Evolutionary conservation across 2,888 invertebrate species (phyloP).

Genomic region (Epirrhoe alternata): DNA sequence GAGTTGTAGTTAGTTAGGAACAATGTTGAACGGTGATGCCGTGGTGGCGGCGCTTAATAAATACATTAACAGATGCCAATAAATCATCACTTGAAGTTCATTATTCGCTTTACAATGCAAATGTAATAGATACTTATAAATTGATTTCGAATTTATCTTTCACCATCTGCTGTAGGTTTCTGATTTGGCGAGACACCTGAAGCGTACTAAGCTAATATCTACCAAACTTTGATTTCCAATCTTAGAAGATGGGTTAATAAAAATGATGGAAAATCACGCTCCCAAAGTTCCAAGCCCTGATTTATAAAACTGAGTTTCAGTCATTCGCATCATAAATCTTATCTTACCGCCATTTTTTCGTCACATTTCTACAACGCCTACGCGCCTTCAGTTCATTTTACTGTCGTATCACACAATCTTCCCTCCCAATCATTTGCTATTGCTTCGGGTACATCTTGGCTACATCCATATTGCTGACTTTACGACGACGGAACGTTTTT

Average conservation of each 20-base stretch:
- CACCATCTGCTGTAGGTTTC: too few relatives aligned
- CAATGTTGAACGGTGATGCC: conserved; percentile 34
- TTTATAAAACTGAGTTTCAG: conserved; percentile 10
- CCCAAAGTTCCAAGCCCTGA: not conserved
- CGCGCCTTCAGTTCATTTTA: conserved; percentile 31
- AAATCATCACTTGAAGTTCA: not conserved
- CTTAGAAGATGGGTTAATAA: too few relatives aligned
- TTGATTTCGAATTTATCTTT: too few relatives aligned
- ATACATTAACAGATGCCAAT: not conserved
- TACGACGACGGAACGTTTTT: conserved; percentile 53
- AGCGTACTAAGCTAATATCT: too few relatives aligned
- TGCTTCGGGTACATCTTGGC: conserved; percentile 23
- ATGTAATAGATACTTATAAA: too few relatives aligned
- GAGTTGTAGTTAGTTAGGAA: conserved; percentile 34
- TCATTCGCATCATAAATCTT: conserved; percentile 23
- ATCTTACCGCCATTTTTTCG: conserved; percentile 18
- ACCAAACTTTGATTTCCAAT: too few relatives aligned
- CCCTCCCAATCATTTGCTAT: conserved; percentile 34
- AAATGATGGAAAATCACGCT: not conserved
- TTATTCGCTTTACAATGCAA: too few relatives aligned
- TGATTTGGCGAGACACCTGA: too few relatives aligned
- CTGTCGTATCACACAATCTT: conserved; percentile 23
- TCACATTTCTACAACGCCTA: conserved; percentile 23
- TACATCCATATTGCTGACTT: conserved; percentile 47
- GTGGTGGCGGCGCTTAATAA: conserved; percentile 15